phyloP scores from a whole-genome alignment of 2,797 vertebrate genomes.

The Mormyrops boulengeri region DNA sequence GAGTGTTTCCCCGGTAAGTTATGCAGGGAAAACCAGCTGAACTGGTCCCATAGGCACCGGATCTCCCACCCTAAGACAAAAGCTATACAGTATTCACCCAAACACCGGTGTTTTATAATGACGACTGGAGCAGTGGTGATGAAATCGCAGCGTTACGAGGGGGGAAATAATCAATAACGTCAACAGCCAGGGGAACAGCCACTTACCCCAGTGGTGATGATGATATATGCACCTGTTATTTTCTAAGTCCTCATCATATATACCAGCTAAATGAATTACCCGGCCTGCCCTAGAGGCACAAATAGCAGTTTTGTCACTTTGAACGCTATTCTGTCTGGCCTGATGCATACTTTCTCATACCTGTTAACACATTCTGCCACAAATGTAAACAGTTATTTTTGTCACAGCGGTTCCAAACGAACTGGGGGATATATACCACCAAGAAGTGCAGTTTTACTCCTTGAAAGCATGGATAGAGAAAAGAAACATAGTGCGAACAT shows the following conservation, averaged over 20 bases:
- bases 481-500: background rate
- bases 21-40: background rate
- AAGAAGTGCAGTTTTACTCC: background rate
- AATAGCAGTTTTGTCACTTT: background rate
- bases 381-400: background rate
- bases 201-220: background rate
- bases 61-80: background rate
- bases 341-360: background rate
- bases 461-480: background rate
- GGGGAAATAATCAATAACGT: background rate
- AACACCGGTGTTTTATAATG: slow-evolving; percentile 5
- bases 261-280: background rate
- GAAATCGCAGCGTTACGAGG: background rate
- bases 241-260: background rate
- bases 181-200: background rate
- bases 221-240: slow-evolving; percentile 2
- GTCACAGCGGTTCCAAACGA: background rate
- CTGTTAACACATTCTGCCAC: background rate
- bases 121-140: background rate
- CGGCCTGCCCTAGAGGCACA: background rate
- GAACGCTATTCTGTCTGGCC: background rate
- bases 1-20: background rate
- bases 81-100: background rate
- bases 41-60: background rate
- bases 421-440: background rate